Evolutionary conservation across 2,113 vertebrate genomes (phyloP).

Genomic region (Dissostichus mawsoni): DNA sequence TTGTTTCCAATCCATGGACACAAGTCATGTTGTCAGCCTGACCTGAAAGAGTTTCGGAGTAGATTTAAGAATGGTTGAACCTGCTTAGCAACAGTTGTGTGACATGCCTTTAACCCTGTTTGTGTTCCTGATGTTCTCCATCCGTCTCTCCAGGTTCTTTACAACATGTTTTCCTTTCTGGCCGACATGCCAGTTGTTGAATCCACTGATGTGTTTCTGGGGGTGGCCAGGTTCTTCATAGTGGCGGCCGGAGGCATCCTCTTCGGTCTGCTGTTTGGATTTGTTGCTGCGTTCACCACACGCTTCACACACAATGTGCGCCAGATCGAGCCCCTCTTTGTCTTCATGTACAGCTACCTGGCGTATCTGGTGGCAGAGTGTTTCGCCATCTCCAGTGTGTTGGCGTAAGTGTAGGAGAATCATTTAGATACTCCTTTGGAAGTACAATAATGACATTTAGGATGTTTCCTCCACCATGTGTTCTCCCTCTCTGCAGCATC

Average conservation of each 20-base stretch:
- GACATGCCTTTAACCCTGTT: not conserved
- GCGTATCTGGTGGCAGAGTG: slow-evolving; percentile 94
- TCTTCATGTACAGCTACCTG: slow-evolving; percentile 97
- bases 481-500: slow-evolving; percentile 81
- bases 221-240: slow-evolving; percentile 90
- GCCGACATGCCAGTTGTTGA: slow-evolving; percentile 89
- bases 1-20: not conserved
- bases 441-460: not conserved
- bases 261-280: slow-evolving; percentile 92
- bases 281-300: slow-evolving; percentile 94
- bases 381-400: slow-evolving; percentile 92
- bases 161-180: slow-evolving; percentile 93
- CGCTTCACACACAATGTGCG: slow-evolving; percentile 93
- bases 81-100: not conserved
- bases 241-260: slow-evolving; percentile 90
- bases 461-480: not conserved
- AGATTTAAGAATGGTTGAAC: slow-evolving; percentile 5
- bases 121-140: not conserved
- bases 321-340: slow-evolving; percentile 94
- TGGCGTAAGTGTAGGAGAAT: slow-evolving; percentile 89
- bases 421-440: not conserved
- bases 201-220: slow-evolving; percentile 89
- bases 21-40: not conserved
- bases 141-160: slow-evolving; percentile 82
- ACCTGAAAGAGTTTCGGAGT: not conserved